phyloP scores from a whole-genome alignment of 2,113 vertebrate species.

The Microtus ochrogaster region DNA sequence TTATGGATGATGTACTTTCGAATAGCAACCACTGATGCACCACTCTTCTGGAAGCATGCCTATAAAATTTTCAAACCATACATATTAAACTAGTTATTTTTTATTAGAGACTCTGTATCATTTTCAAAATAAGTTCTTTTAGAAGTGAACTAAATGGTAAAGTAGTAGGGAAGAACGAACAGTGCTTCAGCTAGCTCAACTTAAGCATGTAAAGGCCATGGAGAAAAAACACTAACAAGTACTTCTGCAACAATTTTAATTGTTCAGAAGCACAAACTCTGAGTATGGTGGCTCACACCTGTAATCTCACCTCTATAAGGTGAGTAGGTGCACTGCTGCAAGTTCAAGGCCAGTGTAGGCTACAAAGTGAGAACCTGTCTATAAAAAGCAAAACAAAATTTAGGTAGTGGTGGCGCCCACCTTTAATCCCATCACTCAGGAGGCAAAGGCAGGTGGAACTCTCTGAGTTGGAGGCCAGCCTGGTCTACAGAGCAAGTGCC shows the following conservation, averaged over 20 bases:
- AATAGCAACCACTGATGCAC: slow-evolving; percentile 93
- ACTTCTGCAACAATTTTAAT: slow-evolving; percentile 31
- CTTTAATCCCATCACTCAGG: neutral
- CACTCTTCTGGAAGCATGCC: slow-evolving; percentile 93
- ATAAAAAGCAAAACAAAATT: neutral
- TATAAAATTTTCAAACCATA: slow-evolving; percentile 76
- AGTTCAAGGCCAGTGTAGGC: neutral
- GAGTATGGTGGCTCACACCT: neutral
- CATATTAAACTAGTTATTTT: neutral
- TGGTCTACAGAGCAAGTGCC: neutral
- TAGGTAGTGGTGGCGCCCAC: neutral
- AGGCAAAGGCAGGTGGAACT: neutral
- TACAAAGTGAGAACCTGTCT: neutral
- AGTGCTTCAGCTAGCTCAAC: neutral
- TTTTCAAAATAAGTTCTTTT: slow-evolving; percentile 55
- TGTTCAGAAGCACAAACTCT: slow-evolving; percentile 34
- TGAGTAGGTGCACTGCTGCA: neutral
- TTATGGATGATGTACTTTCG: slow-evolving; percentile 96
- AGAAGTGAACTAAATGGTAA: slow-evolving; percentile 3
- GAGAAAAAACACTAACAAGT: slow-evolving; percentile 17
- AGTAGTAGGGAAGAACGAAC: neutral
- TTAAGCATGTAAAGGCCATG: neutral
- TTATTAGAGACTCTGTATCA: slow-evolving; percentile 15
- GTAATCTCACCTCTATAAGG: neutral
- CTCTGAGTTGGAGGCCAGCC: neutral